phyloP scores from a whole-genome alignment of 2,888 invertebrate genomes.

The Mythimna pallens region DNA sequence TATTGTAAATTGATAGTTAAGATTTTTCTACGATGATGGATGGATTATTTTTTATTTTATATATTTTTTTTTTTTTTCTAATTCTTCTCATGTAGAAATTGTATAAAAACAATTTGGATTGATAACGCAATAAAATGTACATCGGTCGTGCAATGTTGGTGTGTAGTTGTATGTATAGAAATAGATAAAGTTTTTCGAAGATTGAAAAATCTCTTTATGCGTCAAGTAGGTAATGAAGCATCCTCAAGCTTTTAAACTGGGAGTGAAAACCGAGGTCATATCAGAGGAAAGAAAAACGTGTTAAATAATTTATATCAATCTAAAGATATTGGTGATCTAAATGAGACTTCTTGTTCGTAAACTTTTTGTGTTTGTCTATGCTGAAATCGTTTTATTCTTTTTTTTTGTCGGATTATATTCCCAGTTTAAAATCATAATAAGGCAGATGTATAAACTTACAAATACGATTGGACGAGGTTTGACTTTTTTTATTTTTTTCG shows the following conservation, averaged over 20 bases:
- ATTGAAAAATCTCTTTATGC: slow-evolving; percentile 54
- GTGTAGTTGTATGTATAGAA: slow-evolving; percentile 76
- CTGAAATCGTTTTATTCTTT: background rate
- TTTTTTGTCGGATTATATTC: slow-evolving; percentile 15
- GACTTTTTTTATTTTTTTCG: slow-evolving; percentile 63
- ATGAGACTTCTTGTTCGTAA: slow-evolving; percentile 24
- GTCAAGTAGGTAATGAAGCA: slow-evolving; percentile 35
- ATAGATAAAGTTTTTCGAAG: slow-evolving; percentile 62
- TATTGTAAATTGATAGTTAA: slow-evolving; percentile 86
- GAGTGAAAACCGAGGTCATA: slow-evolving; percentile 16
- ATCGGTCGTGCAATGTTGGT: slow-evolving; percentile 84
- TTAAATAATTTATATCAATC: slow-evolving; percentile 13
- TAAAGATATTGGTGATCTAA: background rate
- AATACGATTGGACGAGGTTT: slow-evolving; percentile 36
- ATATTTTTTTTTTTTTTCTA: slow-evolving; percentile 54
- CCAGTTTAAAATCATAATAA: slow-evolving; percentile 42
- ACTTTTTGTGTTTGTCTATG: slow-evolving; percentile 17
- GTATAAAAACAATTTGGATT: slow-evolving; percentile 66
- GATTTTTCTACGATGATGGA: slow-evolving; percentile 81
- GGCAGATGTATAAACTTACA: slow-evolving; percentile 12
- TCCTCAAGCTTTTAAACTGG: slow-evolving; percentile 44
- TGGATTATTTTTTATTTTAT: slow-evolving; percentile 59
- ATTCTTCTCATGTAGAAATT: slow-evolving; percentile 64
- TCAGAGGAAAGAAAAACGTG: slow-evolving; percentile 8
- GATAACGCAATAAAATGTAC: slow-evolving; percentile 75